These are phyloP conservation scores for Orthonyx spaldingii DNA, from an alignment of 2,113 vertebrate genomes.

Conservation along the genomic window DNA sequence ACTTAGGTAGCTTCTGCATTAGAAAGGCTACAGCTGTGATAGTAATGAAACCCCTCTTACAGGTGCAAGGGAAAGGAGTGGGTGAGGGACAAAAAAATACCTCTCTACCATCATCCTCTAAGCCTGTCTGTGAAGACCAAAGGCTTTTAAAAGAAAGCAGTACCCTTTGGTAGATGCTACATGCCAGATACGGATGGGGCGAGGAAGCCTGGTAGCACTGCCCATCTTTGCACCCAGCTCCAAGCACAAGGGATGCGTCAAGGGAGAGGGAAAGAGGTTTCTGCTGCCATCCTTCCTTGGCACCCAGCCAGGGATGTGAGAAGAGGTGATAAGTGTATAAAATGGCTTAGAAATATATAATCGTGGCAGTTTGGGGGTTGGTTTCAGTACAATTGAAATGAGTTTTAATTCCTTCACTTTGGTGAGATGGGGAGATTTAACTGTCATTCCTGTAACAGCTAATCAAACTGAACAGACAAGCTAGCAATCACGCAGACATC, in stretches of 20 bases:
- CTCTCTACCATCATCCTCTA: background rate
- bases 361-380: slow-evolving; percentile 15
- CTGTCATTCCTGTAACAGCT: slow-evolving; percentile 48
- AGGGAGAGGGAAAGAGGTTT: background rate
- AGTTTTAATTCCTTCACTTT: slow-evolving; percentile 26
- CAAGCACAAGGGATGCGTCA: background rate
- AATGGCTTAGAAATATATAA: background rate
- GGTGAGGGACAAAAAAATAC: background rate
- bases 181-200: fast-evolving
- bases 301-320: background rate
- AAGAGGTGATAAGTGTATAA: slow-evolving; percentile 20
- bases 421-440: slow-evolving; percentile 33
- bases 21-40: fast-evolving
- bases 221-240: background rate
- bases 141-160: background rate
- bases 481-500: slow-evolving; percentile 42
- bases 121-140: background rate
- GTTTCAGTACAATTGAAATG: slow-evolving; percentile 27
- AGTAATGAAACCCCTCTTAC: background rate
- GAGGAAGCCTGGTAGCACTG: background rate
- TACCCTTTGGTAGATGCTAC: background rate
- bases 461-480: slow-evolving; percentile 46
- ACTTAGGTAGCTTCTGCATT: background rate
- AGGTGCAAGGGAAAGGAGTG: background rate
- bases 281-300: slow-evolving; percentile 5